These are phyloP conservation scores for Phrynocephalus versicolor DNA, from an alignment of 2,113 vertebrate species.

Conservation along the genomic window DNA sequence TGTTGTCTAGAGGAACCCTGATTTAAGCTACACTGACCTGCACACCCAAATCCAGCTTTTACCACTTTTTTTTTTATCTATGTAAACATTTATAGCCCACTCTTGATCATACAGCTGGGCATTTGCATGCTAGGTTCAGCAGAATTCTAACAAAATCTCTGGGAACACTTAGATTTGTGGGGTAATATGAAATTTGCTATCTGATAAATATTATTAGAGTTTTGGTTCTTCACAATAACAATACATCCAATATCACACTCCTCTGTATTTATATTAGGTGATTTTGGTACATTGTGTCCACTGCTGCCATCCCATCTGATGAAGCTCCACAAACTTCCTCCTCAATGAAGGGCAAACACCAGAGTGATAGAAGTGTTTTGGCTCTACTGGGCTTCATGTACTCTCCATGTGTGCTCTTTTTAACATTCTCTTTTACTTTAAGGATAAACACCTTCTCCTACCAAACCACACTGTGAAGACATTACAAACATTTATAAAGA, in stretches of 20 bases:
- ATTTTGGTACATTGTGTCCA: neutral
- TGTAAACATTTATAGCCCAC: too few relatives aligned
- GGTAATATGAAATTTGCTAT: too few relatives aligned
- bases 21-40: too few relatives aligned
- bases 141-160: too few relatives aligned
- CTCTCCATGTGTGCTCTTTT: constrained; percentile 39
- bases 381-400: too few relatives aligned
- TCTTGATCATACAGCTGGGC: too few relatives aligned
- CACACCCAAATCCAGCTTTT: too few relatives aligned
- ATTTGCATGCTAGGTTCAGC: too few relatives aligned
- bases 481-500: neutral
- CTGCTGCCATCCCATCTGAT: neutral
- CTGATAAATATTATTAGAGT: neutral
- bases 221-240: neutral
- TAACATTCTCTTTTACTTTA: constrained; percentile 16
- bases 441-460: neutral
- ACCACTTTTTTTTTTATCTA: too few relatives aligned
- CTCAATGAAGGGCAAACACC: neutral
- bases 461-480: too few relatives aligned
- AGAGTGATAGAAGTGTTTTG: neutral
- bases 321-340: neutral
- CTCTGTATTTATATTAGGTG: neutral
- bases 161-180: too few relatives aligned
- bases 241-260: neutral
- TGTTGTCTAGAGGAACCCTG: too few relatives aligned